These are phyloP conservation scores for Hirudo medicinalis DNA, from an alignment of 1,140 invertebrate species.

Conservation along the genomic window DNA sequence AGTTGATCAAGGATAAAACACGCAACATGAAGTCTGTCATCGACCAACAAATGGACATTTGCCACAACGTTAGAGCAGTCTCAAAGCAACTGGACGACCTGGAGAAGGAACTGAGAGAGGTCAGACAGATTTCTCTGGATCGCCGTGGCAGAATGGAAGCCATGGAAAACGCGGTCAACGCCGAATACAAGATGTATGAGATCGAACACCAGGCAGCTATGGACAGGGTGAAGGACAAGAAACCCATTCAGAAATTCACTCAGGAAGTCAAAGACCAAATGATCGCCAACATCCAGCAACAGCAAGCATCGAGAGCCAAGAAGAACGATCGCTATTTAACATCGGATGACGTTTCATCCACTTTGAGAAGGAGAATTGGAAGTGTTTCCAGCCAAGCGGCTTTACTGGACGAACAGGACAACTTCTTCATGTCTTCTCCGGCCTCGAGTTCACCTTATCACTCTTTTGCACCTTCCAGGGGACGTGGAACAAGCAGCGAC, in stretches of 20 bases:
- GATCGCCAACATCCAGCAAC: conserved; percentile 3
- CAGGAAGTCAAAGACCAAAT: conserved; percentile 11
- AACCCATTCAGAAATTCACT: conserved; percentile 11
- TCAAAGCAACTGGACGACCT: conserved; percentile 15
- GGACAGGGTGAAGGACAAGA: conserved; percentile 3
- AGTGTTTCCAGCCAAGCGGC: conserved; percentile 8
- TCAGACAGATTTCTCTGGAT: conserved; percentile 10
- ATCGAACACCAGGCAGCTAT: conserved; percentile 10
- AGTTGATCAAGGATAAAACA: conserved; percentile 12
- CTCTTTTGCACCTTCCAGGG: not conserved
- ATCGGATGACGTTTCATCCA: not conserved
- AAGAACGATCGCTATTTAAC: not conserved
- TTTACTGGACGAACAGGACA: conserved; percentile 4
- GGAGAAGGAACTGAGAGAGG: conserved; percentile 14
- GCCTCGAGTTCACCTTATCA: not conserved
- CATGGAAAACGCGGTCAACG: conserved; percentile 8
- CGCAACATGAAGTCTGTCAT: conserved; percentile 12
- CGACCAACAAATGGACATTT: conserved; percentile 17
- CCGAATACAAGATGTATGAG: conserved; percentile 14
- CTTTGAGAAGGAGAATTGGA: not conserved
- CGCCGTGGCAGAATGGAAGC: conserved; percentile 13
- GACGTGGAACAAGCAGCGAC: not conserved
- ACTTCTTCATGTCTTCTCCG: not conserved
- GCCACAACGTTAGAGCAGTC: not conserved
- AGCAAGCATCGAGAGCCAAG: not conserved